Evolutionary conservation across 2,888 invertebrate genomes (phyloP).

Genomic region (Drosophila subsilvestris): DNA sequence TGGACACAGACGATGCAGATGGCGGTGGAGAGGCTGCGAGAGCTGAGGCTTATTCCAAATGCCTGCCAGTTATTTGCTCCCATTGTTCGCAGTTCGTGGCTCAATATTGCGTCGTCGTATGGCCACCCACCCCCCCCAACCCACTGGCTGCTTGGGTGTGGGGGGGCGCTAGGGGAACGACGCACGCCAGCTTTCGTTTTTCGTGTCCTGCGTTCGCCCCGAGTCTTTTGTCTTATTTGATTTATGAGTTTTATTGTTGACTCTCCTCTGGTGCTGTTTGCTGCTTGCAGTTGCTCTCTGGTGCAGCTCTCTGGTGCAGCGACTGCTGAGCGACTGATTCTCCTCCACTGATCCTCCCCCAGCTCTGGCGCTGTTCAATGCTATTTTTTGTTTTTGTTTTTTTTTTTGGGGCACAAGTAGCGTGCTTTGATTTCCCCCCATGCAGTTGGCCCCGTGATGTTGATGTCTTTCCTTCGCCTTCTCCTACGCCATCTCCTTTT

Average conservation of each 20-base stretch:
- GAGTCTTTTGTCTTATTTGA: slow-evolving; percentile 81
- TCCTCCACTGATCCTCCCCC: background rate
- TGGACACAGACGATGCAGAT: background rate
- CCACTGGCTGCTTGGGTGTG: background rate
- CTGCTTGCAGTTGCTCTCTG: slow-evolving; percentile 9
- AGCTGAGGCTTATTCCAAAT: slow-evolving; percentile 54
- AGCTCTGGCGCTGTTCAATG: slow-evolving; percentile 24
- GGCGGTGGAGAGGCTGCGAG: slow-evolving; percentile 4
- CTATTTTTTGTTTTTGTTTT: slow-evolving; percentile 46
- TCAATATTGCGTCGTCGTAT: slow-evolving; percentile 67
- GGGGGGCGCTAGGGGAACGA: no score
- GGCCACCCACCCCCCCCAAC: slow-evolving; percentile 15
- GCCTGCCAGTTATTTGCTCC: slow-evolving; percentile 79
- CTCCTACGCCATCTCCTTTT: background rate
- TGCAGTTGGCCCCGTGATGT: slow-evolving; percentile 33
- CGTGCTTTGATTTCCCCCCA: slow-evolving; percentile 69
- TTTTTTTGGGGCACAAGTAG: slow-evolving; percentile 62
- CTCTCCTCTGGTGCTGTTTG: slow-evolving; percentile 32
- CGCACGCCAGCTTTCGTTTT: slow-evolving; percentile 43
- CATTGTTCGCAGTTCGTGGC: slow-evolving; percentile 77
- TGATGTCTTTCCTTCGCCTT: slow-evolving; percentile 15
- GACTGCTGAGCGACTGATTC: background rate
- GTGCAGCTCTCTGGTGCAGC: background rate
- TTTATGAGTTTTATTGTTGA: slow-evolving; percentile 82
- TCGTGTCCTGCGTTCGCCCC: slow-evolving; percentile 72